Percentiles rank a stretch among this genome's conserved stretches.
phyloP scores from a whole-genome alignment of 2,797 vertebrate species.

The Diglossa cyanea region DNA sequence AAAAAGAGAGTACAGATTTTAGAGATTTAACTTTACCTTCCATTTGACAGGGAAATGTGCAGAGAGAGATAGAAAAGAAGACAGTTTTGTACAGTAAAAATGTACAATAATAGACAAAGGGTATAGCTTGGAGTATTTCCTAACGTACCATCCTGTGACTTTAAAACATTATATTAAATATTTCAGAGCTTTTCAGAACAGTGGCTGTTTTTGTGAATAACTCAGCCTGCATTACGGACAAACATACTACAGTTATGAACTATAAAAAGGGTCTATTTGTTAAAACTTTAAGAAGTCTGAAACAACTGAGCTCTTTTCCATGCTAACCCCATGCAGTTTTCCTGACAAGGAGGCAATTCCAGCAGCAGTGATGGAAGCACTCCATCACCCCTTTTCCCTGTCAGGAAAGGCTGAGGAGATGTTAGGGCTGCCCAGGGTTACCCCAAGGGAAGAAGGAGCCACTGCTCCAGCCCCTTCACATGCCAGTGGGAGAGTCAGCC shows the following conservation, averaged over 20 bases:
- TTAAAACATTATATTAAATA: background rate
- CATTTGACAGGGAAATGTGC: background rate
- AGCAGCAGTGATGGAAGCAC: background rate
- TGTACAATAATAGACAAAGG: background rate
- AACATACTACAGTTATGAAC: background rate
- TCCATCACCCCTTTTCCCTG: background rate
- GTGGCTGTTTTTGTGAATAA: background rate
- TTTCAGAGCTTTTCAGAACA: background rate
- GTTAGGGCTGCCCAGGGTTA: background rate
- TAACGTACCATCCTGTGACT: background rate
- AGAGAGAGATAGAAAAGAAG: background rate
- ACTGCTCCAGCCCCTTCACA: background rate
- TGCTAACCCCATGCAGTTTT: background rate
- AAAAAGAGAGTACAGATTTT: background rate
- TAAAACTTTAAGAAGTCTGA: background rate
- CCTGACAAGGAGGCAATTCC: background rate
- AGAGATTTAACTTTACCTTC: background rate
- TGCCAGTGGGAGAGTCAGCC: fast-evolving
- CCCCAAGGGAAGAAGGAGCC: background rate
- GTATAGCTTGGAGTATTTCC: background rate
- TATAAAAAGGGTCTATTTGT: background rate
- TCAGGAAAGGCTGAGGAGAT: background rate
- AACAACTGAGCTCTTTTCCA: background rate
- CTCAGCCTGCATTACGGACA: background rate
- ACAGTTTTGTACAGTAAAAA: background rate